Conservation (phyloP, 2,113 vertebrate genomes). For the Rhinichthys klamathensis region DNA sequence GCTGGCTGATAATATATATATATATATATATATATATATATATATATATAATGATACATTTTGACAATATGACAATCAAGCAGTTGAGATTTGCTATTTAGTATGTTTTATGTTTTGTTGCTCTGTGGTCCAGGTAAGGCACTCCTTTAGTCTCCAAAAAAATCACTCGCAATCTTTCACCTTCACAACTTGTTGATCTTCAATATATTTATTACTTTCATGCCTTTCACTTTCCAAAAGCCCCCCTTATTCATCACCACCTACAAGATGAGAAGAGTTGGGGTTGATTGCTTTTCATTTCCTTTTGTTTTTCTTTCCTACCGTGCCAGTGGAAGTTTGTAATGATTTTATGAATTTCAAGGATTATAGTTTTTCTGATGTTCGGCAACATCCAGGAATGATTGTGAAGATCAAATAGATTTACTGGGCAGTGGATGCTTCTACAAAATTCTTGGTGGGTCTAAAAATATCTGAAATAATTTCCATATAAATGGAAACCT, state of each 20-base stretch:
- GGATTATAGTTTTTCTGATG: constrained; percentile 13
- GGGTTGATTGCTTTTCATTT: constrained; percentile 40
- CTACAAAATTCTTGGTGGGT: constrained; percentile 15
- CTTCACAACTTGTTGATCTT: constrained; percentile 49
- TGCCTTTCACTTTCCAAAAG: constrained; percentile 59
- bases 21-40: too few relatives aligned
- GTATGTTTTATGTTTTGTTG: neutral
- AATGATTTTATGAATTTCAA: constrained; percentile 46
- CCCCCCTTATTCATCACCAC: constrained; percentile 41
- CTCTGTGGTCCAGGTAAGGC: constrained; percentile 9
- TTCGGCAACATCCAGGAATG: constrained; percentile 17
- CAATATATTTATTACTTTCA: constrained; percentile 55
- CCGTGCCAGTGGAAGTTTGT: constrained; percentile 25
- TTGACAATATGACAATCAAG: too few relatives aligned
- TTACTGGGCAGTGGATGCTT: constrained; percentile 14
- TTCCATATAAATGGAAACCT: constrained; percentile 31
- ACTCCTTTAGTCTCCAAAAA: neutral
- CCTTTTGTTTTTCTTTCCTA: constrained; percentile 33
- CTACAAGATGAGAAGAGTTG: constrained; percentile 21
- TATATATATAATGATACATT: too few relatives aligned
- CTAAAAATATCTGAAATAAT: constrained; percentile 6
- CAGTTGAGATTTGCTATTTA: neutral
- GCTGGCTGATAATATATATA: too few relatives aligned
- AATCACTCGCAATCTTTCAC: too few relatives aligned
- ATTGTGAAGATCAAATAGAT: constrained; percentile 27